phyloP scores from a whole-genome alignment of 2,797 vertebrate genomes.

The Platyrinchus mystaceus region DNA sequence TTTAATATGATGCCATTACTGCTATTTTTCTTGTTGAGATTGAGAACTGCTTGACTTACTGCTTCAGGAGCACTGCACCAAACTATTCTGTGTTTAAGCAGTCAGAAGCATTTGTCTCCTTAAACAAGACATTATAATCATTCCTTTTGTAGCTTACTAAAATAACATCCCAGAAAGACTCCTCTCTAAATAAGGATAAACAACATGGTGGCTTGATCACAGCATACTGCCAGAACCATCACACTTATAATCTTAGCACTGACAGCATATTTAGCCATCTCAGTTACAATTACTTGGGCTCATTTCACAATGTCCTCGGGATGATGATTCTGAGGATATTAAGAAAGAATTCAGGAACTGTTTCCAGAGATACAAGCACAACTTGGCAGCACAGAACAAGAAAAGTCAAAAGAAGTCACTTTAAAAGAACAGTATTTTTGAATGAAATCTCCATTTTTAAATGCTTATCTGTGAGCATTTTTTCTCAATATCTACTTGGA shows the following conservation, averaged over 20 bases:
- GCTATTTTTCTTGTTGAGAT: not conserved
- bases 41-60: not conserved
- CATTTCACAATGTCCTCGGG: conserved; percentile 40
- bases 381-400: not conserved
- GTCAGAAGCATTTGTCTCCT: not conserved
- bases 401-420: not conserved
- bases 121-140: not conserved
- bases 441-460: not conserved
- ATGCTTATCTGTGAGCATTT: not conserved
- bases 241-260: conserved; percentile 6
- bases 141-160: conserved; percentile 16
- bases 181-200: conserved; percentile 39
- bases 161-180: conserved; percentile 26
- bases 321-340: not conserved
- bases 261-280: conserved; percentile 51
- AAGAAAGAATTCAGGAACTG: not conserved
- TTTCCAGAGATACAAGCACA: not conserved
- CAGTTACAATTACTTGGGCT: conserved; percentile 47
- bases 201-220: conserved; percentile 40
- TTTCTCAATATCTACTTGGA: not conserved
- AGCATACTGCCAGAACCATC: conserved; percentile 35
- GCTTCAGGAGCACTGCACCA: not conserved
- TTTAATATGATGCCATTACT: not conserved
- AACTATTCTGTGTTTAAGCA: not conserved
- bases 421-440: not conserved